Conservation (phyloP, 2,113 vertebrate species). For the Montifringilla adamsi region DNA sequence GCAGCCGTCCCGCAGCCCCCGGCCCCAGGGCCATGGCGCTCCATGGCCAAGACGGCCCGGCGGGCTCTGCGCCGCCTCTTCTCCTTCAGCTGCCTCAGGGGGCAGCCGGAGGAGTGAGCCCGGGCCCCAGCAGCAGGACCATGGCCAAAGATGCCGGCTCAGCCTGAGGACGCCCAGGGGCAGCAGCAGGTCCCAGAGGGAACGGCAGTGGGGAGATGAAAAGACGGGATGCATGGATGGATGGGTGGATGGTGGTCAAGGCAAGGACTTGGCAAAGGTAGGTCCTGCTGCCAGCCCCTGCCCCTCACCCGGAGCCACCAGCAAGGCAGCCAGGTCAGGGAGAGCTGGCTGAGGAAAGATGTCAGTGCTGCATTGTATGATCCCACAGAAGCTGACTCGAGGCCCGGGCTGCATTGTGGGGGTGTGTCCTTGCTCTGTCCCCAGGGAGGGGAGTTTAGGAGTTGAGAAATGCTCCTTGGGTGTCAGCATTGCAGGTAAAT, state of each 20-base stretch:
- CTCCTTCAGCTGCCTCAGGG: not conserved
- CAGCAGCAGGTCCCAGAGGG: no score
- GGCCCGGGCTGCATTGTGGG: no score
- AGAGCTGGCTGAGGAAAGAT: fast-evolving
- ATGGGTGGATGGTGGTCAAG: no score
- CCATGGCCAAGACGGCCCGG: not conserved
- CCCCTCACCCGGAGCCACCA: no score
- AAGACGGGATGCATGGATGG: no score
- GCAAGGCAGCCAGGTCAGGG: not conserved
- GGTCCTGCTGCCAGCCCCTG: no score
- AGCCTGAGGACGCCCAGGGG: not conserved
- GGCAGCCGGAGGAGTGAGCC: not conserved
- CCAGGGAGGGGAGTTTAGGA: no score
- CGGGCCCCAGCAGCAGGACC: not conserved
- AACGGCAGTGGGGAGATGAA: no score
- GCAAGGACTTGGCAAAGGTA: no score
- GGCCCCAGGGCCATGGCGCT: not conserved
- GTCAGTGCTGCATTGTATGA: not conserved
- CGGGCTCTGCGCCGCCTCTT: not conserved
- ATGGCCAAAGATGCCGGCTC: not conserved
- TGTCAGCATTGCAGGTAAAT: not conserved
- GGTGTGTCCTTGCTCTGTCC: no score
- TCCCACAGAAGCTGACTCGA: no score
- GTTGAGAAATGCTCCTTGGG: not conserved
- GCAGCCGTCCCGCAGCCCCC: not conserved